Conservation (phyloP, 2,797 vertebrate genomes). For the Hirundo rustica region DNA sequence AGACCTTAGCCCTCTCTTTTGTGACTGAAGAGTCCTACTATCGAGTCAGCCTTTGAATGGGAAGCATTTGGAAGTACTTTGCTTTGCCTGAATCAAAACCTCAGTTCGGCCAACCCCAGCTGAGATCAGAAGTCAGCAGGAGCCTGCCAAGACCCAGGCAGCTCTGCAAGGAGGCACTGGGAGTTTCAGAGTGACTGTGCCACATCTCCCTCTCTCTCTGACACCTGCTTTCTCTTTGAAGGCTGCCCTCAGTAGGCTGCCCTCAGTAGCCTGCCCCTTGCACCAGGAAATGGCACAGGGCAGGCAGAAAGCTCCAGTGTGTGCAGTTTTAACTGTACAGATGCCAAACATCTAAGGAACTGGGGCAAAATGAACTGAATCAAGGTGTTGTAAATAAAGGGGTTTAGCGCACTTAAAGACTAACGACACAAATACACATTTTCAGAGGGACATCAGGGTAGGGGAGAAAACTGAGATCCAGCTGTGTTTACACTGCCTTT, state of each 20-base stretch:
- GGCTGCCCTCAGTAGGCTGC: not conserved
- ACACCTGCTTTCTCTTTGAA: not conserved
- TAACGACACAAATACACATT: not conserved
- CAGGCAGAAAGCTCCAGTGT: not conserved
- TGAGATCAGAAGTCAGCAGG: slow-evolving; percentile 40
- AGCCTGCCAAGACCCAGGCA: not conserved
- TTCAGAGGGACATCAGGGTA: not conserved
- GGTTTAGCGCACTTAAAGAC: not conserved
- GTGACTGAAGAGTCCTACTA: not conserved
- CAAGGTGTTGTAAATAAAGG: not conserved
- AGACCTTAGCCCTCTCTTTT: not conserved
- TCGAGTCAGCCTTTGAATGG: not conserved
- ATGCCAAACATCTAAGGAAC: not conserved
- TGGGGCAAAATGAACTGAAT: not conserved
- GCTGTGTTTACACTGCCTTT: not conserved
- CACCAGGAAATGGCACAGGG: not conserved
- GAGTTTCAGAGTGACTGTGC: not conserved
- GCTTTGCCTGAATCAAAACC: slow-evolving; percentile 36
- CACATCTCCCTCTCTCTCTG: not conserved
- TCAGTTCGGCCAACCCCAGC: not conserved
- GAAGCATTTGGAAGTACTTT: slow-evolving; percentile 1
- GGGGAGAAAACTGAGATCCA: not conserved
- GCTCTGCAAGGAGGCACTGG: not conserved
- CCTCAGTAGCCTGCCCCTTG: not conserved
- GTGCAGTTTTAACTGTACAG: not conserved